phyloP scores from a whole-genome alignment of 1,140 invertebrate genomes.

The Aleiodes sp. region DNA sequence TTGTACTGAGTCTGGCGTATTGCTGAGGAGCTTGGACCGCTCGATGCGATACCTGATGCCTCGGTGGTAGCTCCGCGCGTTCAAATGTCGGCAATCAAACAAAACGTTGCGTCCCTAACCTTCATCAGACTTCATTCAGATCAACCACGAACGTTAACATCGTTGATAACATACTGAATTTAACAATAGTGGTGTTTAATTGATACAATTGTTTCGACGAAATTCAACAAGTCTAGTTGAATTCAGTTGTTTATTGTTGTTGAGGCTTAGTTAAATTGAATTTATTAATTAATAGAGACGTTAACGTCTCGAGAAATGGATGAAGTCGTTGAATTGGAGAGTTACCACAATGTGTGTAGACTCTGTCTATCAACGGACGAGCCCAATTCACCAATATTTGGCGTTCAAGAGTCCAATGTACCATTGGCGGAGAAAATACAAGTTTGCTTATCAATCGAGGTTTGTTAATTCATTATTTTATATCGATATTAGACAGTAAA shows the following conservation, averaged over 20 bases:
- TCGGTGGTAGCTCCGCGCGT: slow-evolving; percentile 24
- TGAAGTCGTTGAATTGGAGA: slow-evolving; percentile 51
- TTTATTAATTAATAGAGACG: neutral
- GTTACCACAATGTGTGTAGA: slow-evolving; percentile 67
- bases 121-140: slow-evolving; percentile 23
- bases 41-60: slow-evolving; percentile 27
- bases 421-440: slow-evolving; percentile 69
- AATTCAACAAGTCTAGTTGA: neutral
- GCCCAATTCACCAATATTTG: slow-evolving; percentile 62
- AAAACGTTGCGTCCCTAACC: slow-evolving; percentile 53
- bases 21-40: slow-evolving; percentile 34
- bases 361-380: slow-evolving; percentile 71
- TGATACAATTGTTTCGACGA: too few species aligned
- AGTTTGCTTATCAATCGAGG: slow-evolving; percentile 71
- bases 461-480: slow-evolving; percentile 53
- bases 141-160: neutral
- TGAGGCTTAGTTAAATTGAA: too few species aligned
- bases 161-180: neutral
- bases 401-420: slow-evolving; percentile 58
- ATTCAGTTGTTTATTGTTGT: too few species aligned
- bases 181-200: too few species aligned
- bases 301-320: slow-evolving; percentile 48
- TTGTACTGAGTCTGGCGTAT: neutral
- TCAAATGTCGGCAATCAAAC: slow-evolving; percentile 50
- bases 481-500: too few species aligned